Evolutionary conservation across 1,140 invertebrate genomes (phyloP).

Genomic region (Lutraria rhynchaena): DNA sequence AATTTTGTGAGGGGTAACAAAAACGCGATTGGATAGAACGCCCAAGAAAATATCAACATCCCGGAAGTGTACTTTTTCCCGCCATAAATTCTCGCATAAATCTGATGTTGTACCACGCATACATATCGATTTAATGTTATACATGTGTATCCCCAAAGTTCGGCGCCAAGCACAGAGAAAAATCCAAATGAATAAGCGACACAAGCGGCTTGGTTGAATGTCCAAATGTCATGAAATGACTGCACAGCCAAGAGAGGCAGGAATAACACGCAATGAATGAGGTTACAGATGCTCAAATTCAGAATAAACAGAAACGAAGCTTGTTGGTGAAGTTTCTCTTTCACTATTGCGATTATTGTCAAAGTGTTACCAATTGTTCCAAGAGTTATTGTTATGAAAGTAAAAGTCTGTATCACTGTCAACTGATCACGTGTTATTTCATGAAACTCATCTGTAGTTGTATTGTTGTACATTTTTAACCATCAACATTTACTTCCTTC

Average conservation of each 20-base stretch:
- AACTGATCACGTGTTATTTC: constrained; percentile 25
- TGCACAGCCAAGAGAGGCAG: constrained; percentile 26
- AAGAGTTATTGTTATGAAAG: constrained; percentile 29
- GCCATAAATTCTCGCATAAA: constrained; percentile 18
- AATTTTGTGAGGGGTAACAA: constrained; percentile 25
- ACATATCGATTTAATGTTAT: constrained; percentile 50
- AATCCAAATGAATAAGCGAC: constrained; percentile 23
- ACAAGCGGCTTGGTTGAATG: constrained; percentile 9
- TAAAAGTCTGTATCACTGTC: constrained; percentile 23
- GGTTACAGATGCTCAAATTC: constrained; percentile 46
- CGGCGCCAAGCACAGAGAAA: constrained; percentile 43
- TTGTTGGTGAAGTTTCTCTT: constrained; percentile 18
- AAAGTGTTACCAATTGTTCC: constrained; percentile 39
- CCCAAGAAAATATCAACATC: constrained; percentile 28
- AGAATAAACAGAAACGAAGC: constrained; percentile 36
- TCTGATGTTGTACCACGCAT: constrained; percentile 27
- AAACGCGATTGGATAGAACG: constrained; percentile 49
- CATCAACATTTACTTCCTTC: not conserved
- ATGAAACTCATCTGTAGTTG: not conserved
- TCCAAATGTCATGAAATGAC: constrained; percentile 42
- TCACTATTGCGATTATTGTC: constrained; percentile 31
- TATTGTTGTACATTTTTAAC: not conserved
- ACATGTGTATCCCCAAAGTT: constrained; percentile 50
- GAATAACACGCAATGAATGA: constrained; percentile 47
- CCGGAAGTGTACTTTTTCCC: not conserved